Percentiles rank a stretch among this genome's conserved stretches.
Conservation (phyloP, 2,797 vertebrate genomes). For the Muscicapa comitata region DNA sequence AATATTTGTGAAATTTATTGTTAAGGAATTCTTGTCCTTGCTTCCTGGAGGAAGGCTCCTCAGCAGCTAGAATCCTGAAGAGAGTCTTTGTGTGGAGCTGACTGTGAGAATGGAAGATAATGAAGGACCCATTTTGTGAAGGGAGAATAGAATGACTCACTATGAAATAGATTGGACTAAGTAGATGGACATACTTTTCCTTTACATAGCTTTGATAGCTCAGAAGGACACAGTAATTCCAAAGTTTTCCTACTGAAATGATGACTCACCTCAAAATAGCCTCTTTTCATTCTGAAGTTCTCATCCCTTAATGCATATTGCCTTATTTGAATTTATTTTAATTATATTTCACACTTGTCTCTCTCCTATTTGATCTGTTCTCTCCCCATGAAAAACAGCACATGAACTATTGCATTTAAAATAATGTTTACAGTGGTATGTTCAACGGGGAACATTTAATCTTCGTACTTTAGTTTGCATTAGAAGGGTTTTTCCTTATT, state of each 20-base stretch:
- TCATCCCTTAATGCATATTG: neutral
- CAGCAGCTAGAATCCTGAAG: neutral
- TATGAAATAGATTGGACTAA: neutral
- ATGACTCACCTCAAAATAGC: neutral
- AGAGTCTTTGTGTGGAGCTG: neutral
- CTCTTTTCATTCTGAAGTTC: neutral
- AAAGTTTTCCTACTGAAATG: neutral
- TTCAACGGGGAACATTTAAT: neutral
- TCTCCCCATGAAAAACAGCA: neutral
- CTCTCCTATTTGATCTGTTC: neutral
- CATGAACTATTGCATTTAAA: neutral
- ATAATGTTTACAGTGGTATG: neutral
- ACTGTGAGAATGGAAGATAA: constrained; percentile 22
- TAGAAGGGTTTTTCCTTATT: neutral
- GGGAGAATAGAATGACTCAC: neutral
- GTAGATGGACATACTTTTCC: neutral
- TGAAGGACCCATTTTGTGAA: neutral
- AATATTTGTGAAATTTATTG: neutral
- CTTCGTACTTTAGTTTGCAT: neutral
- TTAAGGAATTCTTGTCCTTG: neutral
- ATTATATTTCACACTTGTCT: neutral
- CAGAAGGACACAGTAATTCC: neutral
- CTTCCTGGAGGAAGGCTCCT: neutral
- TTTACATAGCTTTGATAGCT: neutral
- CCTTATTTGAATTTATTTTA: neutral